Conservation (phyloP, 2,797 vertebrate species). For the Mormyrus proboscirostris region DNA sequence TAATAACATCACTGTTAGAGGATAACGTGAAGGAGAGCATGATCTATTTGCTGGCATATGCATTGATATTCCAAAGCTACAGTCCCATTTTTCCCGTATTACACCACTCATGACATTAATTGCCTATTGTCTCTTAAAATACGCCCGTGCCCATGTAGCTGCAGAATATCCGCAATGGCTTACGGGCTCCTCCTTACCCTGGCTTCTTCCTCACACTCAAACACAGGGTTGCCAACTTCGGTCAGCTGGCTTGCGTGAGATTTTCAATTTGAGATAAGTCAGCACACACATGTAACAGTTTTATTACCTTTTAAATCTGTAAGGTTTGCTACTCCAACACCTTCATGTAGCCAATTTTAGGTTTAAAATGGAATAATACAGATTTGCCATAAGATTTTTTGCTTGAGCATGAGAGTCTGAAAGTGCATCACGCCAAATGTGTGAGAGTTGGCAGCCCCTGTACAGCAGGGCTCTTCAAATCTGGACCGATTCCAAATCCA, state of each 20-base stretch:
- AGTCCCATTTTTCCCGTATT: background rate
- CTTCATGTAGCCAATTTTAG: background rate
- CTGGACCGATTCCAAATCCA: no score
- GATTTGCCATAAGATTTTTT: background rate
- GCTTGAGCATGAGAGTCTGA: background rate
- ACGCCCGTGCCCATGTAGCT: background rate
- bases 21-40: background rate
- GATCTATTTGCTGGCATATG: background rate
- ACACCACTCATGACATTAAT: background rate
- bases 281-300: background rate
- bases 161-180: background rate
- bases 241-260: background rate
- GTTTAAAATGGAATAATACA: background rate
- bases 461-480: no score
- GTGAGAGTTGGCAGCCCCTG: background rate
- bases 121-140: background rate
- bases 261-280: background rate
- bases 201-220: background rate
- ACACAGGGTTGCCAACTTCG: background rate
- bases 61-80: background rate
- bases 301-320: background rate
- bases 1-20: background rate
- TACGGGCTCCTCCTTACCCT: background rate
- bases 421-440: background rate
- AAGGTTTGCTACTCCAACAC: background rate